A percentile compares a stretch with the other conserved stretches of the same genome.
These are phyloP conservation scores for Tinea trinotella DNA, from an alignment of 2,888 invertebrate species.

Conservation along the genomic window DNA sequence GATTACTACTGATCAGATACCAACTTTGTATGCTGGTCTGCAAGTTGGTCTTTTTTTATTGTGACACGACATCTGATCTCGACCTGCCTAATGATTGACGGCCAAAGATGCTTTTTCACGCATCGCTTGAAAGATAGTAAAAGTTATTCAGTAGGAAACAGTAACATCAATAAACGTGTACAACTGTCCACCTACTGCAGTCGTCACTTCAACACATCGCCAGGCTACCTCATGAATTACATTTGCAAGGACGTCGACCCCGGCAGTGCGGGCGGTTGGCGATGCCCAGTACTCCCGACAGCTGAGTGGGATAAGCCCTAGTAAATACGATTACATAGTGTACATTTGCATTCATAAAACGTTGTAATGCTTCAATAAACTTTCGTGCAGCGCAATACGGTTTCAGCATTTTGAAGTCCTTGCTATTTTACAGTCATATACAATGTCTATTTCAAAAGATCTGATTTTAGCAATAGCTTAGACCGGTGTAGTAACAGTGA, in stretches of 20 bases:
- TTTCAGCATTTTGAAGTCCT: background rate
- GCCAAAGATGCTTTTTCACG: too few species aligned
- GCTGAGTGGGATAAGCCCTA: conserved; percentile 12
- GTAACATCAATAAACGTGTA: conserved; percentile 8
- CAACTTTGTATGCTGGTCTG: too few species aligned
- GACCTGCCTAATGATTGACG: too few species aligned
- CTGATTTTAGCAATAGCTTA: too few species aligned
- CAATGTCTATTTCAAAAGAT: too few species aligned
- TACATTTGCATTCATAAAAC: conserved; percentile 9
- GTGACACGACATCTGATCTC: too few species aligned
- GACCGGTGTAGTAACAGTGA: too few species aligned
- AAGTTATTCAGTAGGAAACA: background rate
- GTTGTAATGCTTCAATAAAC: background rate
- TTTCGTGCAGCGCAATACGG: background rate
- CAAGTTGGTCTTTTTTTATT: too few species aligned
- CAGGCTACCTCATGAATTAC: conserved; percentile 17
- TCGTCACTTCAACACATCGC: conserved; percentile 1
- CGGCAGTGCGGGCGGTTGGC: conserved; percentile 37
- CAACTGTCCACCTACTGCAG: conserved; percentile 13
- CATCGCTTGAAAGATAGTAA: too few species aligned
- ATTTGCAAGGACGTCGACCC: conserved; percentile 42
- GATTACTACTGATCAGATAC: too few species aligned
- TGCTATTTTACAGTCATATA: background rate
- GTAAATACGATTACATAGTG: background rate
- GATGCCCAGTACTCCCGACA: conserved; percentile 11